Conservation (phyloP, 2,797 vertebrate species). For the Dallia pectoralis region DNA sequence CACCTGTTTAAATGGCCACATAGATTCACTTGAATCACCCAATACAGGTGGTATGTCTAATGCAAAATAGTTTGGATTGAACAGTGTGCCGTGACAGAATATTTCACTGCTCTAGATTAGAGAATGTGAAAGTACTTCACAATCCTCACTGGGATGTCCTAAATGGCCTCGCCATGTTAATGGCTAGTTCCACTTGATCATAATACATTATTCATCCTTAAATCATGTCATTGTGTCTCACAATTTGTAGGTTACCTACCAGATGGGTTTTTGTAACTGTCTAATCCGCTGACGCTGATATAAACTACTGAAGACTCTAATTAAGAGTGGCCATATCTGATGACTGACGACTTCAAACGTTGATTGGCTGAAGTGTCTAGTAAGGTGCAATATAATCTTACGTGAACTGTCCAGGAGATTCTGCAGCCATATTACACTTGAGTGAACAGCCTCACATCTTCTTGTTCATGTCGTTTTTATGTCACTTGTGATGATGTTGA, state of each 20-base stretch:
- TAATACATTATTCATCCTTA: constrained; percentile 36
- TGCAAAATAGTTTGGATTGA: constrained; percentile 34
- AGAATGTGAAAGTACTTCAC: constrained; percentile 30
- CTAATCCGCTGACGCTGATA: constrained; percentile 58
- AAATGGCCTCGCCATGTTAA: constrained; percentile 39
- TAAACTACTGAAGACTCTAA: constrained; percentile 47
- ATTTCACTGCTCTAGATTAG: constrained; percentile 2
- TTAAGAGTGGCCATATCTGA: constrained; percentile 39
- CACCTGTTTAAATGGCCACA: constrained; percentile 75
- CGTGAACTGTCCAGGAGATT: constrained; percentile 30
- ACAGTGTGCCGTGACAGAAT: background rate
- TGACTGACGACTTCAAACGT: constrained; percentile 33
- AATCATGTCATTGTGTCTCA: constrained; percentile 48
- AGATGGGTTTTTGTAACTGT: constrained; percentile 55
- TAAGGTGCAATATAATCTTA: constrained; percentile 20
- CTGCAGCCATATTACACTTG: constrained; percentile 19
- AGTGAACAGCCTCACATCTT: constrained; percentile 27
- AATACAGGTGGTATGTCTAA: constrained; percentile 58
- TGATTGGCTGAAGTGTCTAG: constrained; percentile 23
- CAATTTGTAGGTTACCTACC: constrained; percentile 47
- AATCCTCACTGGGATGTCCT: constrained; percentile 32
- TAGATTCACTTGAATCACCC: constrained; percentile 71
- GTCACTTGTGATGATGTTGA: constrained; percentile 52
- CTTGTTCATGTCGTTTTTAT: constrained; percentile 33
- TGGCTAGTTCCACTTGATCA: constrained; percentile 48